Evolutionary conservation across 2,113 vertebrate genomes (phyloP), one percentile per base, ranked within the genome.

Genomic region (Carassius auratus): DNA sequence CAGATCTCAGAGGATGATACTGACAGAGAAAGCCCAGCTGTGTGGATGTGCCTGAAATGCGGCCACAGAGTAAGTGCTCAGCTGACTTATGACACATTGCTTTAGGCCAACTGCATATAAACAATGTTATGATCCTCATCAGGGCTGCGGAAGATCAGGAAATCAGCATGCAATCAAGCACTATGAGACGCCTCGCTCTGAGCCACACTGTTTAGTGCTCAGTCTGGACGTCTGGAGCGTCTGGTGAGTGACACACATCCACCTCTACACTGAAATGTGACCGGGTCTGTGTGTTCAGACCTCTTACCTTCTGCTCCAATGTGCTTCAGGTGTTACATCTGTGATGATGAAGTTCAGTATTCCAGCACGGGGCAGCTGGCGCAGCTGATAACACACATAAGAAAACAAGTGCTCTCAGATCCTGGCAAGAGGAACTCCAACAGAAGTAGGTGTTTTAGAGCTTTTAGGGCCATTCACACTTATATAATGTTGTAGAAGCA

Each of bases 41-140:
- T 97, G 89, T 99, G 98, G 98, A 92, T 98, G 86, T 99, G 98
- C 93, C 94, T 99, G 85, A 98, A 97, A 94, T 99, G 98, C 88
- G 97, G 97, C 77, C 96, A 99, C 81, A 96, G 95, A 94, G 98
- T 99, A 95, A 90, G 94, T 61, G n/a, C 45, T 10, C 55, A 48
- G 33, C 15, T 69, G 66, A 38, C 17, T 36, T 69, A 0, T 36
- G 30, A 19, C 17, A 21, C 1, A 8, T 80, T 80, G 10, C 76
- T 42, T 1, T 45, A 26, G 21, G 3, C 9, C 26, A 13, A 2
- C 4, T 0, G 0, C n/a, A 3, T 23, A n/a, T 82, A 14, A 33
- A 81, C 30, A 12, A 5, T 57, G 12, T 83, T 52, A 23, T 81
- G 62, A 30, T 68, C 23, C 48, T 89, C 78, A 42, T 89, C 42